A percentile compares a stretch with the other conserved stretches of the same genome.
phyloP scores from a whole-genome alignment of 1,140 invertebrate species.

The Popillia japonica region DNA sequence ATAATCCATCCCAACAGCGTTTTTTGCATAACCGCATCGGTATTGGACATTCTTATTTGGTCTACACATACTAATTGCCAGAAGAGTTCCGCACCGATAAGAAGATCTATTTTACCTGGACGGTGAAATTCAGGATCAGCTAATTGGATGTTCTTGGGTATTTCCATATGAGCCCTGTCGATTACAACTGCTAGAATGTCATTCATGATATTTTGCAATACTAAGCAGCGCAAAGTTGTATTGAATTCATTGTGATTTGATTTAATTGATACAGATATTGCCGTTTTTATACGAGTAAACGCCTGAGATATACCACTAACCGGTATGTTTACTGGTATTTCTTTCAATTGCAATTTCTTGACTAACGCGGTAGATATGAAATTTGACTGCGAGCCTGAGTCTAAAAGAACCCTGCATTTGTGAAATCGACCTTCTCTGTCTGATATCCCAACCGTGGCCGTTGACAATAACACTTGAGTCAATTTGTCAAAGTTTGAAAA shows the following conservation, averaged over 20 bases:
- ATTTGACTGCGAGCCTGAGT: background rate
- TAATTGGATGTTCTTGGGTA: constrained; percentile 12
- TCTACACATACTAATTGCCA: constrained; percentile 44
- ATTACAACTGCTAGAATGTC: background rate
- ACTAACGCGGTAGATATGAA: background rate
- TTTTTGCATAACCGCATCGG: background rate
- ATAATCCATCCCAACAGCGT: constrained; percentile 12
- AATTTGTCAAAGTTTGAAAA: background rate
- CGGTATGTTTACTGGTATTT: background rate
- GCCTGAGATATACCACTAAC: background rate
- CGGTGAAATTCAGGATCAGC: constrained; percentile 18
- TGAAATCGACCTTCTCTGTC: background rate
- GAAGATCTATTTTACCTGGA: background rate
- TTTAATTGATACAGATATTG: background rate
- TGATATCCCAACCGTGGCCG: background rate
- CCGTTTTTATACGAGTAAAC: background rate
- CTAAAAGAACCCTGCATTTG: background rate
- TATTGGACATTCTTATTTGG: background rate
- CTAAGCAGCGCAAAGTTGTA: background rate
- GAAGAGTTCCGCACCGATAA: constrained; percentile 17
- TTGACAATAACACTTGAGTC: background rate
- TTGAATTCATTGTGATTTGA: background rate
- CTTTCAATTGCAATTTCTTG: background rate
- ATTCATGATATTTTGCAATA: constrained; percentile 13
- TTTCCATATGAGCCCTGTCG: background rate